phyloP scores from a whole-genome alignment of 2,888 invertebrate genomes.

The Antheraea assamensis region DNA sequence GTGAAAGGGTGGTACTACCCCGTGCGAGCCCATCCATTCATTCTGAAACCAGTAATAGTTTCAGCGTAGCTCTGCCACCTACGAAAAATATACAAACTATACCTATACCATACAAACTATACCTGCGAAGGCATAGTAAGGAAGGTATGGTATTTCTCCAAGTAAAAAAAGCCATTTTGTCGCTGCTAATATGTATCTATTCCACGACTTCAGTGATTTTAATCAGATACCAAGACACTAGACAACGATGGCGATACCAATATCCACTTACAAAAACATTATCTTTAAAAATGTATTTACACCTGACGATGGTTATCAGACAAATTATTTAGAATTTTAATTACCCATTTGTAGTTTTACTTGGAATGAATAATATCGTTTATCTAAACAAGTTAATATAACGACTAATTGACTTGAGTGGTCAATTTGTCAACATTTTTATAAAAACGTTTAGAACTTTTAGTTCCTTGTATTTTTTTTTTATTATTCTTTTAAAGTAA shows the following conservation, averaged over 20 bases:
- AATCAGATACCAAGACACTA: not conserved
- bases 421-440: conserved; percentile 23
- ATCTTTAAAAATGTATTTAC: not conserved
- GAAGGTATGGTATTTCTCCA: too few species aligned
- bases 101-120: too few species aligned
- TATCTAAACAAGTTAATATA: conserved; percentile 11
- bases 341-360: conserved; percentile 18
- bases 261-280: not conserved
- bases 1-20: too few species aligned
- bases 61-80: too few species aligned
- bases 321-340: conserved; percentile 7
- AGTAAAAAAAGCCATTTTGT: not conserved
- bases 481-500: not conserved
- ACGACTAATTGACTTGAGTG: conserved; percentile 17
- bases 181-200: not conserved
- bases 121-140: too few species aligned
- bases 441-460: not conserved
- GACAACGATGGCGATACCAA: not conserved
- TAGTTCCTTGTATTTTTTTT: conserved; percentile 38
- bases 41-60: too few species aligned
- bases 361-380: conserved; percentile 16
- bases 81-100: too few species aligned
- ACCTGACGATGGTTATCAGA: conserved; percentile 8
- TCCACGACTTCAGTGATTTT: not conserved
- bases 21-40: too few species aligned